Base-by-base conservation (phyloP, 1,140 invertebrate genomes). In the Trinorchestia longiramus region DNA sequence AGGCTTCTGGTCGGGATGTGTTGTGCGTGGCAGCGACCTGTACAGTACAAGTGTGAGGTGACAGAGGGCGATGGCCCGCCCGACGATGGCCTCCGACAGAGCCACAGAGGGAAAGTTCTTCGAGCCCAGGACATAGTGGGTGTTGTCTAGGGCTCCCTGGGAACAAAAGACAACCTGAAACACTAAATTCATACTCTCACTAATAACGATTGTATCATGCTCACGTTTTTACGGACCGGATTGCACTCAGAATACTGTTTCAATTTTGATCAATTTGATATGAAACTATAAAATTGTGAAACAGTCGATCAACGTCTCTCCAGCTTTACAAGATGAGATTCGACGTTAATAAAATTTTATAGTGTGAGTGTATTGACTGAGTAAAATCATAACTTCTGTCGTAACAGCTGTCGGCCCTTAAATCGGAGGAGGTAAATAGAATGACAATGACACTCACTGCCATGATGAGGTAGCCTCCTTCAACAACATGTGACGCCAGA, bases 141-240 rank as follows among this genome's bases (percentile, higher is more conserved):
- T 94, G 92, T 94, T 94, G 43, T 47, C 92, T 19, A 94, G 92
- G 15, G 92, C 92, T 45, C 92, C 92, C 92, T 94, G 92, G 17
- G 28, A 87, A 15, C 28, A 28, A 42, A 36, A 77, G 15, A 77
- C 28, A 36, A 53, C 6, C 47, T 53, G 47, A 15, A 28, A 23
- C 62, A 77, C 62, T 77, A 11, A 28, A 36, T 19, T 3, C 15
- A 77, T 77, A 11, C 6, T 36, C 62, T 77, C 8, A 77, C 62
- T 11, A 23, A 11, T 36, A 23, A 77, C 62, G 28, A 77, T 19
- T 77, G 36, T 77, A 3, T 77, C 8, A 19, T 23, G 36, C 62
- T 36, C 36, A 36, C 28, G 28, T 77, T 77, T 77, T 3, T 3
- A 77, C 47, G 47, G 19, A 53, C 6, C 6, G 47, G 6, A 53